phyloP scores from a whole-genome alignment of 1,140 invertebrate species.

The Lordiphosa mommai region DNA sequence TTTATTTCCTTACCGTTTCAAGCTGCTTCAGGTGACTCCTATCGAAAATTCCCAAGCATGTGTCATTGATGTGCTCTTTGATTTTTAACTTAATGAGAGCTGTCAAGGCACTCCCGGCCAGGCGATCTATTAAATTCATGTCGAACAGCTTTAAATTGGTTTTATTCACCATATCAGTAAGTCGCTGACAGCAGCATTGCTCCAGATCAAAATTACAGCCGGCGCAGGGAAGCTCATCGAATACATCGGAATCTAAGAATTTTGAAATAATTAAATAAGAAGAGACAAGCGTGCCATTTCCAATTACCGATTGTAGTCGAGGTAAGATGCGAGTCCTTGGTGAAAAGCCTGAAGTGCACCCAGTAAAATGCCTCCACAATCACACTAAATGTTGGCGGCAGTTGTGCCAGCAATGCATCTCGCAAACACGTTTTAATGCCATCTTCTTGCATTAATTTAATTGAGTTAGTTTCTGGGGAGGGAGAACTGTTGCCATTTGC shows the following conservation, averaged over 20 bases:
- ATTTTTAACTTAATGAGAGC: conserved; percentile 90
- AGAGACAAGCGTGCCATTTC: neutral
- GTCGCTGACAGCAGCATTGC: conserved; percentile 87
- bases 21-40: conserved; percentile 86
- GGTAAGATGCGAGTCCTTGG: conserved; percentile 79
- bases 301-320: conserved; percentile 39
- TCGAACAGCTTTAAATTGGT: conserved; percentile 88
- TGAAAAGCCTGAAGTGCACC: conserved; percentile 87
- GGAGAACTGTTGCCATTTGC: neutral
- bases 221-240: conserved; percentile 83
- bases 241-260: conserved; percentile 80
- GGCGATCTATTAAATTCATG: conserved; percentile 87
- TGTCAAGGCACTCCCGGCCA: conserved; percentile 90
- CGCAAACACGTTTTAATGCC: conserved; percentile 77
- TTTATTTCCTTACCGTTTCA: conserved; percentile 83
- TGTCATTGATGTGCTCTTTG: conserved; percentile 87
- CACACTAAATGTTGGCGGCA: conserved; percentile 85
- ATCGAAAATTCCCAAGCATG: conserved; percentile 92
- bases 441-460: conserved; percentile 18
- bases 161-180: conserved; percentile 88
- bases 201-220: conserved; percentile 87
- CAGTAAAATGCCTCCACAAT: conserved; percentile 89
- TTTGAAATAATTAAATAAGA: neutral
- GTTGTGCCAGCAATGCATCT: conserved; percentile 85
- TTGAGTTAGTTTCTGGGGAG: conserved; percentile 1